Conservation (phyloP, 2,797 vertebrate genomes). For the Austrolebias charrua region DNA sequence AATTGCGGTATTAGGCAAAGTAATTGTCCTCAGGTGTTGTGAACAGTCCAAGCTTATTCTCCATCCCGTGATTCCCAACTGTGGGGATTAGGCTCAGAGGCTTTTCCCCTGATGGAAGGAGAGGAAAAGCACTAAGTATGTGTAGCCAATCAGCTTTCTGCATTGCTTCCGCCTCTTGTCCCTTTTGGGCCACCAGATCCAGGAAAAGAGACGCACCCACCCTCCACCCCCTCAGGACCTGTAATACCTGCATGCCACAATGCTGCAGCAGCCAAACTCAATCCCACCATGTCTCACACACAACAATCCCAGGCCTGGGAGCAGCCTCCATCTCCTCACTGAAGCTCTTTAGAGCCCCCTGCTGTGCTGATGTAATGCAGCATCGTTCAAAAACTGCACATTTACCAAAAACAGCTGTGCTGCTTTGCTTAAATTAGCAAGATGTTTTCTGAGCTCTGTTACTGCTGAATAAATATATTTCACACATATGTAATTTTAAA, state of each 20-base stretch:
- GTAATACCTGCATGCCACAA: constrained; percentile 71
- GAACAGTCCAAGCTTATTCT: constrained; percentile 64
- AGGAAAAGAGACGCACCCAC: constrained; percentile 43
- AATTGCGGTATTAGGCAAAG: constrained; percentile 54
- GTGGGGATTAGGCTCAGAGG: constrained; percentile 68
- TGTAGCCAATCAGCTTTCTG: constrained; percentile 76
- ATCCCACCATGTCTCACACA: constrained; percentile 38
- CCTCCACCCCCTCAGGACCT: constrained; percentile 35
- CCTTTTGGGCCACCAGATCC: constrained; percentile 65
- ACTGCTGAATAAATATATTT: neutral
- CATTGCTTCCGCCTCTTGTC: constrained; percentile 59
- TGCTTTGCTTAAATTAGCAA: neutral
- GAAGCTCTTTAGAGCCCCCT: constrained; percentile 79
- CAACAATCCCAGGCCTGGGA: constrained; percentile 33
- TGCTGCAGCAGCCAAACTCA: constrained; percentile 51
- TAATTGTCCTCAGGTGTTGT: constrained; percentile 68
- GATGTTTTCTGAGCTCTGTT: constrained; percentile 7
- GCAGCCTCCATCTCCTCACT: constrained; percentile 21
- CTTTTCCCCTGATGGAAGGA: constrained; percentile 52
- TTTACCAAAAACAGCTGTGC: neutral
- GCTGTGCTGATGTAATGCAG: constrained; percentile 66
- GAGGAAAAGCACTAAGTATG: constrained; percentile 63
- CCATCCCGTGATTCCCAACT: constrained; percentile 61
- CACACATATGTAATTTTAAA: constrained; percentile 1
- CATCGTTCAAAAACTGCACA: constrained; percentile 22